Base-by-base conservation (phyloP, 2,888 invertebrate species). In the Acleris sparsana region DNA sequence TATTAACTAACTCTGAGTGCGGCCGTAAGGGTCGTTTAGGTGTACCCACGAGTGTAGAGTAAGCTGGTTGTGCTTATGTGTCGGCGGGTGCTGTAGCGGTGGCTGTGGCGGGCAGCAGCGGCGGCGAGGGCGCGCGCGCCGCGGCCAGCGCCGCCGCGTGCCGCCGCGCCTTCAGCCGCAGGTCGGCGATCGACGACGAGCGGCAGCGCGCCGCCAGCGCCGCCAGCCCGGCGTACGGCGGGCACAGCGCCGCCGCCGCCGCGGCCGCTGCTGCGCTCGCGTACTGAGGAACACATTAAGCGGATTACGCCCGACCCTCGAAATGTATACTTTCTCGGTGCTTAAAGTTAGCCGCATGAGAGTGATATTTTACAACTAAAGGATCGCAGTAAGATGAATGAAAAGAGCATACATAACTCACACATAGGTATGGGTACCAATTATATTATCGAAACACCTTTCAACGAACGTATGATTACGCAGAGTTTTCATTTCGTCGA, bases 181-280 rank as follows among this genome's bases (percentile, higher is more conserved):
- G 93, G 90, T 99, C 99, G 0, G 98, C 98, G 83, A 99, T 98
- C 84, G 98, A 98, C 20, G 97, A 98, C 78, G 97, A 96, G 86
- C 97, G 96, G 78, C 96, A 96, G 69, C 96, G 95, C 17, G 96
- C 96, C 9, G 96, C 96, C 53, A 97, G 94, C 3, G 96, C 96
- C 9, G 97, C 96, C 72, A 97, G 93, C 69, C 97, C 97, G 52
- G 97, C 93, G 76, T 95, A 84, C 75, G 84, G 95, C 84, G 76
- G 96, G 92, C 78, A 95, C 87, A 78, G 94, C 9, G 95, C 95
- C 1, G 96, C 95, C 1, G 95, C 95, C 5, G 88, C 88, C 9
- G 89, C 92, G 9, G 90, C 91, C 4, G 91, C 91, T 2, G 87
- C 84, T 48, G 91, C 91, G 57, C 89, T 92, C 62, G 92, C 92